Conservation (phyloP, 2,113 vertebrate genomes). For the Calidris pugnax region DNA sequence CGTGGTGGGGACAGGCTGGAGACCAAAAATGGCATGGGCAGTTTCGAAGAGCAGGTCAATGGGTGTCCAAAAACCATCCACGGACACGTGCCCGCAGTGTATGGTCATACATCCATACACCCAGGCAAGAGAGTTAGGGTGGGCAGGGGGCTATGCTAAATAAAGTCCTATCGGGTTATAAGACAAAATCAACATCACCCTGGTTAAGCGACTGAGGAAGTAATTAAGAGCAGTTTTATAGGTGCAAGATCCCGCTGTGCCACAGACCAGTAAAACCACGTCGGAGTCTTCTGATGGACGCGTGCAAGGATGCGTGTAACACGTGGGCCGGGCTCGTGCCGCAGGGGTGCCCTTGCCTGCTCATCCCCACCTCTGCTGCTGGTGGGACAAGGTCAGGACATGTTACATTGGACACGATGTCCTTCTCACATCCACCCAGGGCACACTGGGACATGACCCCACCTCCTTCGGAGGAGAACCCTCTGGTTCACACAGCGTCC, state of each 20-base stretch:
- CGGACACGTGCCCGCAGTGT: rapidly evolving
- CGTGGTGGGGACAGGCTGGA: neutral
- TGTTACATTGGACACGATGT: rapidly evolving
- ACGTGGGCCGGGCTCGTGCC: neutral
- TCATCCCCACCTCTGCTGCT: neutral
- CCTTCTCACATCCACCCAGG: neutral
- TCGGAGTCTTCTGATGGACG: slow-evolving; percentile 13
- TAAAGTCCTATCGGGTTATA: neutral
- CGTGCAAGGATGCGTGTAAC: neutral
- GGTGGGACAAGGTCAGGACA: neutral
- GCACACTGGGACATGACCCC: rapidly evolving
- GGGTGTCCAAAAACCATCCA: neutral
- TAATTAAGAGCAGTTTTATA: slow-evolving; percentile 60
- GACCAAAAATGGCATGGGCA: rapidly evolving
- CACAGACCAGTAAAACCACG: slow-evolving; percentile 21
- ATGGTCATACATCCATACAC: neutral
- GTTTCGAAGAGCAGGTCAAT: neutral
- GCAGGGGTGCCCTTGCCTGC: neutral
- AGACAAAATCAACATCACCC: neutral
- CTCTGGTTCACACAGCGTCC: neutral
- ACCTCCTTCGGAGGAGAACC: neutral
- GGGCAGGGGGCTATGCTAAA: neutral
- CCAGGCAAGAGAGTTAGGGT: neutral
- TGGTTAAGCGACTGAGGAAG: slow-evolving; percentile 13
- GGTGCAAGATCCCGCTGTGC: slow-evolving; percentile 15